Percentiles rank a stretch among this genome's conserved stretches.
phyloP scores from a whole-genome alignment of 2,797 vertebrate species.

The Loriculus beryllinus region DNA sequence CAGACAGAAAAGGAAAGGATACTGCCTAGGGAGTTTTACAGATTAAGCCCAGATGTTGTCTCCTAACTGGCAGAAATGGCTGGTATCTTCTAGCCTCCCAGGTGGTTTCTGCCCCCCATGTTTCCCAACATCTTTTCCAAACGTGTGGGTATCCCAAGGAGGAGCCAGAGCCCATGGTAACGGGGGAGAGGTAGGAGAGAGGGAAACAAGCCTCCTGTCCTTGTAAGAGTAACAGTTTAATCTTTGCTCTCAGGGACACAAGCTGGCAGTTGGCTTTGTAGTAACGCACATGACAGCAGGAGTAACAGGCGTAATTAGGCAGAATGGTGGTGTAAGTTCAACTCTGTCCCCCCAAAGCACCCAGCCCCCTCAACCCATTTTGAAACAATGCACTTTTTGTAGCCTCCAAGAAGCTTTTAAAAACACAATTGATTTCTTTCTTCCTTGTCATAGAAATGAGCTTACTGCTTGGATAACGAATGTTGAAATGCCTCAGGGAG shows the following conservation, averaged over 20 bases:
- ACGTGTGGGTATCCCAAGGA: not conserved
- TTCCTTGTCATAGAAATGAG: conserved; percentile 49
- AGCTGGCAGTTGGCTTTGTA: conserved; percentile 67
- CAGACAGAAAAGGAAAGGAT: not conserved
- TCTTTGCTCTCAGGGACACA: conserved; percentile 65
- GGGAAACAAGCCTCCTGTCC: conserved; percentile 23
- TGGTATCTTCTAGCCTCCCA: not conserved
- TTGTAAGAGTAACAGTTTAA: conserved; percentile 61
- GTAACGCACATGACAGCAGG: conserved; percentile 69
- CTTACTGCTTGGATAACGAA: conserved; percentile 59
- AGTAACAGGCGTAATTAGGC: conserved; percentile 73
- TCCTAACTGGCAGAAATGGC: not conserved
- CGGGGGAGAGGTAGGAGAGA: not conserved
- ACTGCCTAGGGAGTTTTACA: not conserved
- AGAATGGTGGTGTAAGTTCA: conserved; percentile 70
- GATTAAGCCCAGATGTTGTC: not conserved
- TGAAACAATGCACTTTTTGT: conserved; percentile 75
- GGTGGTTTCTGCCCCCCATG: not conserved
- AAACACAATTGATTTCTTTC: conserved; percentile 71
- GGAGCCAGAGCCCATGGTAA: not conserved
- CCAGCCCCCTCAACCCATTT: conserved; percentile 63
- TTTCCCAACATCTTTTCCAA: not conserved
- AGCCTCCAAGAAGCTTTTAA: conserved; percentile 44
- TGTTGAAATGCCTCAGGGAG: conserved; percentile 54
- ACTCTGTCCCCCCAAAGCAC: conserved; percentile 43